Evolutionary conservation across 2,888 invertebrate genomes (phyloP), one percentile per base, ranked within the genome.

Genomic region (Anoplius nigerrimus): DNA sequence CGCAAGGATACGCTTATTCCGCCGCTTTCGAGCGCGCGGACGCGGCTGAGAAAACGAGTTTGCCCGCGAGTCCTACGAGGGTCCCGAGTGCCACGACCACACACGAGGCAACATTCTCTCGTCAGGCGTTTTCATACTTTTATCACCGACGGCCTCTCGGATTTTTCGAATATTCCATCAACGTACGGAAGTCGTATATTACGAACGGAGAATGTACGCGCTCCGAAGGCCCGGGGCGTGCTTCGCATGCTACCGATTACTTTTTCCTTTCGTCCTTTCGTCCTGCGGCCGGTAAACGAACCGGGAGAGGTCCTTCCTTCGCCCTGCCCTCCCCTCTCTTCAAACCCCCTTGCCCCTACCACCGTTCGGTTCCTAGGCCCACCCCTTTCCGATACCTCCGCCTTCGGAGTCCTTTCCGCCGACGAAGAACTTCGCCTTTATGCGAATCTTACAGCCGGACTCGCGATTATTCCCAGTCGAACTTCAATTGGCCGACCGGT

Each of bases 141-240:
- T 84, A 85, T 81, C 80, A 76, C 73, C 74, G 71, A 61, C 64
- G 74, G 71, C 43, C 57, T 69, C 82, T 74, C 71, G 81, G 81
- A 86, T 86, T 87, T 87, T 84, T 85, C 84, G 82, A 84, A 86
- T 86, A 87, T 87, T 86, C 86, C 85, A 83, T 85, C 85, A 84
- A 81, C 84, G 85, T 85, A 85, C 81, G 80, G 76, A 80, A 77
- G 81, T 82, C 85, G 84, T 86, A 84, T 85, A 85, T 85, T 83
- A 83, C 82, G 62, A 75, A 75, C 70, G 65, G 81, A 82, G 81
- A 84, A 82, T 79, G 80, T 80, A 79, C 74, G 74, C 79, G 76
- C 69, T 46, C 27, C 70, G 70, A 66, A 71, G 69, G 76, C 58
- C 16, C 57, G 66, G 77, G 78, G 80, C 86, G 85, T 85, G 86